Base-by-base conservation (phyloP, 2,113 vertebrate genomes). In the Riparia riparia region DNA sequence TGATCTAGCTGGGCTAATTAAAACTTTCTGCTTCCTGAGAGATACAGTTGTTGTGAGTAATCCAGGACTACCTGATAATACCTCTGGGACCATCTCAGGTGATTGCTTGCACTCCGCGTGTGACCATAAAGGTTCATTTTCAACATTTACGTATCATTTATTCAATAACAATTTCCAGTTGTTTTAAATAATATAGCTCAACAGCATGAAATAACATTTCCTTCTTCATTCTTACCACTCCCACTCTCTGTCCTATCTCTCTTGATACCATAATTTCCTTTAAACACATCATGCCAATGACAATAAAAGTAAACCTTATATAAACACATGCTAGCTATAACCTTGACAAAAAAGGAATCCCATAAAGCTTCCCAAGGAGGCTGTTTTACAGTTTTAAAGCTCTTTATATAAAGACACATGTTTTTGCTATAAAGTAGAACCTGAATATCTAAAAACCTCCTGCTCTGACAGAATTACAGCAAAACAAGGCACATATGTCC, bases 231-330 rank as follows among this genome's bases (percentile, higher is more conserved):
- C 60, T 89, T 85, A 80, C 77, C 41, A 93, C 72, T 54, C 57
- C 73, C 44, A 82, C 42, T 68, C 79, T 69, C n/a, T 57, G 91
- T 42, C 87, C 47, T 44, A 25, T 74, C 45, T 65, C 60, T 82
- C 51, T 70, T 82, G 79, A 90, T 66, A 93, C 71, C 74, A 42
- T 76, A 91, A 96, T 97, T 44, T 93, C 90, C 92, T 84, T 96
- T 95, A 91, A 91, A 89, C 82, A 32, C 87, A 89, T 85, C 47
- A 91, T 90, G 51, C 29, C 82, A 89, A 88, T 58, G 44, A 93
- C 56, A 92, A 95, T 91, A 94, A 89, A 94, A 95, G 61, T 49
- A 90, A 79, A 44, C 16, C 51, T 96, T 90, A 81, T 10, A 93
- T 61, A 96, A 95, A 90, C 58, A 76, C 63, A 89, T 5, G 20